phyloP scores from a whole-genome alignment of 1,140 invertebrate genomes.

The Delia radicum region DNA sequence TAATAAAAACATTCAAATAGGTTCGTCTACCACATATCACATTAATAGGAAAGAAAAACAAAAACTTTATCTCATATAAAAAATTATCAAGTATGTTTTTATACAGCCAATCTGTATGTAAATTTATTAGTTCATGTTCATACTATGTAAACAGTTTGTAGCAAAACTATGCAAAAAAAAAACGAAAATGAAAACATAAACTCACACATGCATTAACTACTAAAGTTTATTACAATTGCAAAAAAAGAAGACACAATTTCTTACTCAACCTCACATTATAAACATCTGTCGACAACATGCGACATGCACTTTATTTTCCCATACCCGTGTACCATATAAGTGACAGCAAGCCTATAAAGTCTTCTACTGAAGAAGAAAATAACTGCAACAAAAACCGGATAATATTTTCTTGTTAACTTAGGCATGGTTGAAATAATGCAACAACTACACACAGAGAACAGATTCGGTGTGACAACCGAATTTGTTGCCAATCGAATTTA shows the following conservation, averaged over 20 bases:
- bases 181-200: neutral
- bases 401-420: neutral
- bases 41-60: too few relatives aligned
- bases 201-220: neutral
- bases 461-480: too few relatives aligned
- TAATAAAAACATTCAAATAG: too few relatives aligned
- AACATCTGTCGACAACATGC: constrained; percentile 12
- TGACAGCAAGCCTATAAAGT: neutral
- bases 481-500: too few relatives aligned
- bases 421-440: neutral
- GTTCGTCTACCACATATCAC: too few relatives aligned
- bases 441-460: neutral
- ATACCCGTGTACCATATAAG: too few relatives aligned
- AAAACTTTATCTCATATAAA: neutral
- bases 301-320: neutral
- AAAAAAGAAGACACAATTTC: neutral
- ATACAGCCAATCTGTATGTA: neutral
- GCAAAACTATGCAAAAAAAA: neutral
- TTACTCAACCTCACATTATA: constrained; percentile 5
- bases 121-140: neutral
- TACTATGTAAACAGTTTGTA: neutral
- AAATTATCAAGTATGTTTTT: too few relatives aligned
- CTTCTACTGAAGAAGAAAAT: neutral
- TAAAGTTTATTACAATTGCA: constrained; percentile 19
- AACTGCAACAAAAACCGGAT: neutral